Conservation (phyloP, 2,888 invertebrate species). For the Folsomia candida region DNA sequence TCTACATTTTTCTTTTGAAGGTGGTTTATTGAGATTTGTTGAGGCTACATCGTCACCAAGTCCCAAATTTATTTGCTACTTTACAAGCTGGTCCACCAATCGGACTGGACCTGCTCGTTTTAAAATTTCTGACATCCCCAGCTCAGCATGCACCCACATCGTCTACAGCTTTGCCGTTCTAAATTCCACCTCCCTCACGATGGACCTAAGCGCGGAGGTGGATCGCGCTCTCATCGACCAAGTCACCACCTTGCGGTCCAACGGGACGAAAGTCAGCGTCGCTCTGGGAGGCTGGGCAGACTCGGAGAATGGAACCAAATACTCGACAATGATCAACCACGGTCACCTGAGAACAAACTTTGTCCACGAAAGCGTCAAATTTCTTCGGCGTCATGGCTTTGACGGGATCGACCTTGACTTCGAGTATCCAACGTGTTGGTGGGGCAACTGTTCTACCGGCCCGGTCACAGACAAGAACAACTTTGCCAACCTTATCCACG, state of each 20-base stretch:
- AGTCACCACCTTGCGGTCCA: slow-evolving; percentile 69
- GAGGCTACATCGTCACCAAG: too few species aligned
- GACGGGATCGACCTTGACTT: slow-evolving; percentile 59
- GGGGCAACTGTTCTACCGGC: slow-evolving; percentile 76
- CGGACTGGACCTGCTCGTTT: slow-evolving; percentile 75
- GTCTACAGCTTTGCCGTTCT: slow-evolving; percentile 88
- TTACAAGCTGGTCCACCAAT: slow-evolving; percentile 93
- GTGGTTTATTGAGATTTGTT: too few species aligned
- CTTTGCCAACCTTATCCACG: slow-evolving; percentile 71
- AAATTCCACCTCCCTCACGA: slow-evolving; percentile 68
- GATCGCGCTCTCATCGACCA: slow-evolving; percentile 87
- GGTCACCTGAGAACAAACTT: slow-evolving; percentile 57
- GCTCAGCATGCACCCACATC: slow-evolving; percentile 82
- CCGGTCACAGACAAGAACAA: slow-evolving; percentile 74
- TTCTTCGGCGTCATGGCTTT: slow-evolving; percentile 56
- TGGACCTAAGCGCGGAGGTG: slow-evolving; percentile 84
- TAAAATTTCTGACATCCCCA: slow-evolving; percentile 76
- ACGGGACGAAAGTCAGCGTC: slow-evolving; percentile 74
- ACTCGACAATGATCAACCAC: slow-evolving; percentile 72
- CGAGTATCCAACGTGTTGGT: slow-evolving; percentile 62
- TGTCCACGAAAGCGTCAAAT: slow-evolving; percentile 45
- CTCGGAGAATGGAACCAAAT: slow-evolving; percentile 81
- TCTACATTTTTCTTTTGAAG: too few species aligned
- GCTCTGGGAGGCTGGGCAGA: slow-evolving; percentile 95
- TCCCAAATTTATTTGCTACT: slow-evolving; percentile 85